Evolutionary conservation across 2,888 invertebrate species (phyloP).

Genomic region (Lasioglossum calceatum): DNA sequence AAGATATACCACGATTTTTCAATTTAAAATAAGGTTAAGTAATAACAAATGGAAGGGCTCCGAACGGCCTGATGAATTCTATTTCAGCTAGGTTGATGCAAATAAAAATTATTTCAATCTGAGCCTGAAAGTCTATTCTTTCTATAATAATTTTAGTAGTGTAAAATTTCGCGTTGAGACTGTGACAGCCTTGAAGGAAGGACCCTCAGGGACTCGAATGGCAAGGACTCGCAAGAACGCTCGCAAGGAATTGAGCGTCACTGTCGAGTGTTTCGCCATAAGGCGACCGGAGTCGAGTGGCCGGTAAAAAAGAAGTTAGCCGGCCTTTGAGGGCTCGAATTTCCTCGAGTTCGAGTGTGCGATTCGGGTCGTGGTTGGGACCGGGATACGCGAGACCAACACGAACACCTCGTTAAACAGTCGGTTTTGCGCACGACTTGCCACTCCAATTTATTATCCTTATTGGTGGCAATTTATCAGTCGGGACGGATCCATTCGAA

Average conservation of each 20-base stretch:
- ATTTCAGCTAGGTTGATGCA: too few species aligned
- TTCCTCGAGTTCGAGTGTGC: constrained; percentile 55
- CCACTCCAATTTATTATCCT: constrained; percentile 19
- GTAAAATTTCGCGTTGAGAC: background rate
- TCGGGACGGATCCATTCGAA: background rate
- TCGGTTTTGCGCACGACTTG: constrained; percentile 37
- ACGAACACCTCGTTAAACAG: constrained; percentile 18
- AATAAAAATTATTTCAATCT: too few species aligned
- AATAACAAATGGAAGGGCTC: too few species aligned
- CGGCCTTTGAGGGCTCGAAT: constrained; percentile 68
- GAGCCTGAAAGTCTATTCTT: too few species aligned
- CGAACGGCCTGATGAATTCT: too few species aligned
- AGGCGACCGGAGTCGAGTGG: constrained; percentile 60
- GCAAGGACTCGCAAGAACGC: background rate
- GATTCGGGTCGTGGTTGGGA: constrained; percentile 36
- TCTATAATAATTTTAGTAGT: background rate
- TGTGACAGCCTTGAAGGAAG: background rate
- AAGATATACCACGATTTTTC: too few species aligned
- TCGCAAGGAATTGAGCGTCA: constrained; percentile 57
- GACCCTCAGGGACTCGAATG: background rate
- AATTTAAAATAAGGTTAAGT: too few species aligned
- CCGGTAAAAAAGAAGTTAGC: constrained; percentile 63
- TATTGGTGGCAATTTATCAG: background rate
- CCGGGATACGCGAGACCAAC: constrained; percentile 20
- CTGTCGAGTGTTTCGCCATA: constrained; percentile 62